phyloP scores from a whole-genome alignment of 2,888 invertebrate species.

The Caenorhabditis sp. region DNA sequence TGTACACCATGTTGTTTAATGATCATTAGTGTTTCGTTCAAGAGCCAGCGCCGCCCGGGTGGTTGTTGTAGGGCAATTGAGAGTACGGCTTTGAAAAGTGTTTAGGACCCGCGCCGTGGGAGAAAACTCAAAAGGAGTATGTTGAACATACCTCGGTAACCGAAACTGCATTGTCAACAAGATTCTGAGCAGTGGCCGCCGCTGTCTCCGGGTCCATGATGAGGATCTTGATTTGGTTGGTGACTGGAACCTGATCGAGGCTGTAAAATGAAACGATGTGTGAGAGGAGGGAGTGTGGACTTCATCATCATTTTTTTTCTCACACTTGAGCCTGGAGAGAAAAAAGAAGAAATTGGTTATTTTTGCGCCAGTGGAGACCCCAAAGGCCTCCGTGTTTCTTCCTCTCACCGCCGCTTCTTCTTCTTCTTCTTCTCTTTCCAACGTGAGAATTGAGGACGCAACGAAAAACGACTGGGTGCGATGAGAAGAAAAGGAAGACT shows the following conservation, averaged over 20 bases:
- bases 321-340: conserved; percentile 42
- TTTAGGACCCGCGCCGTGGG: background rate
- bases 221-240: conserved; percentile 49
- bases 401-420: conserved; percentile 12
- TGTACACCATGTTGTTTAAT: conserved; percentile 56
- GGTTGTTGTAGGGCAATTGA: conserved; percentile 43
- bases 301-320: conserved; percentile 19
- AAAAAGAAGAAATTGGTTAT: conserved; percentile 48
- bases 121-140: background rate
- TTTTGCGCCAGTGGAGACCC: conserved; percentile 42
- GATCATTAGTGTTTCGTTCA: conserved; percentile 55
- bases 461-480: conserved; percentile 52
- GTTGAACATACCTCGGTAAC: conserved; percentile 19
- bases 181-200: conserved; percentile 26
- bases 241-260: conserved; percentile 40
- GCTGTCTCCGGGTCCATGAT: conserved; percentile 55
- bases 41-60: conserved; percentile 37
- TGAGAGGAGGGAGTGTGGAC: conserved; percentile 1
- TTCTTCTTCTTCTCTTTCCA: conserved; percentile 32
- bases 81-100: conserved; percentile 23
- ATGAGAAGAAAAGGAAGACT: conserved; percentile 13
- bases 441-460: conserved; percentile 57
- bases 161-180: background rate
- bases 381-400: conserved; percentile 51
- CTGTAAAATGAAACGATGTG: conserved; percentile 33